A percentile compares a stretch with the other conserved stretches of the same genome.
Evolutionary conservation across 2,113 vertebrate genomes (phyloP).

Genomic region (Megaptera novaeangliae): DNA sequence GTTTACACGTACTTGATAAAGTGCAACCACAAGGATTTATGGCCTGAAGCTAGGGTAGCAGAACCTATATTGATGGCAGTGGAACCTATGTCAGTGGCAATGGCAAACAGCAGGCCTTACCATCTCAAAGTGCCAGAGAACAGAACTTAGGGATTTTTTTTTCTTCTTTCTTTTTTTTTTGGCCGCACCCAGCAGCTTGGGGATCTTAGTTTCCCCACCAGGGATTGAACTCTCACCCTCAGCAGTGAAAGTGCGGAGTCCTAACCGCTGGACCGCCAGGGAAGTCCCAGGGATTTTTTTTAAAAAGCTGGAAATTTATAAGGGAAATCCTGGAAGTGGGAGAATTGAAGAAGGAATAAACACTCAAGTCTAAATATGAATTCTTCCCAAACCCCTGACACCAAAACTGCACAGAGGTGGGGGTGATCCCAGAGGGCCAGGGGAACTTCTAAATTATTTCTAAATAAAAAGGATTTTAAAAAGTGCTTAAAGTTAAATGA

Average conservation of each 20-base stretch:
- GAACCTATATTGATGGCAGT: too few species aligned
- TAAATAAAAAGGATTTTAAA: background rate
- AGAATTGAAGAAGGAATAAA: background rate
- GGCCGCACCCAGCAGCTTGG: too few species aligned
- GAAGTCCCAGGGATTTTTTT: too few species aligned
- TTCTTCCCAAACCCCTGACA: background rate
- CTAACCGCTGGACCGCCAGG: too few species aligned
- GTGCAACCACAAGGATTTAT: too few species aligned
- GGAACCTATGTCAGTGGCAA: too few species aligned
- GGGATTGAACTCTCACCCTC: too few species aligned
- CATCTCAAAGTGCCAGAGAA: background rate
- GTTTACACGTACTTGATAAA: too few species aligned
- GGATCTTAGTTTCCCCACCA: too few species aligned
- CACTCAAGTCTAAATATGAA: background rate
- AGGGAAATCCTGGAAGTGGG: background rate
- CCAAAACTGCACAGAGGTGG: background rate
- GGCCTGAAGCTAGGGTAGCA: too few species aligned
- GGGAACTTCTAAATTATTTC: background rate
- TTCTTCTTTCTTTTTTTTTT: too few species aligned
- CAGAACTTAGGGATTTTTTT: background rate
- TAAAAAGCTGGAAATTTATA: background rate
- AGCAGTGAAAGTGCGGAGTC: too few species aligned
- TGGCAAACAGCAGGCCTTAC: background rate
- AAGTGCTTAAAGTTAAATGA: background rate
- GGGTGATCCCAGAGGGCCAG: background rate